Evolutionary conservation across 2,113 vertebrate genomes (phyloP), one percentile per base, ranked within the genome.

Genomic region (Protobothrops flavoviridis): DNA sequence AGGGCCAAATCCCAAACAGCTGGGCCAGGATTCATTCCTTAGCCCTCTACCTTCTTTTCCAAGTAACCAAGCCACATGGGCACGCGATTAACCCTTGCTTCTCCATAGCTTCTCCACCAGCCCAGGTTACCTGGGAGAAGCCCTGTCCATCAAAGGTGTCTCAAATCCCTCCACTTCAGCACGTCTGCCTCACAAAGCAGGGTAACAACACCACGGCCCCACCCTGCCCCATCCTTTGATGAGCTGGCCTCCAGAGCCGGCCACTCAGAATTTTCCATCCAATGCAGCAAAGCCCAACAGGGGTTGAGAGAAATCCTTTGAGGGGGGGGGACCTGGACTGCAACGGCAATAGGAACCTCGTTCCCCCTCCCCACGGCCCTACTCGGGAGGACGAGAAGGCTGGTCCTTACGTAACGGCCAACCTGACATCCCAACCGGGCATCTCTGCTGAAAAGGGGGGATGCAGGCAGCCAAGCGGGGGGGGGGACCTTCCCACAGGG

Each of bases 351-450:
- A 24, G 87, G 87, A 20, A 50, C 4, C 3, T 13, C 26, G 1
- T 15, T 4, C 0, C n/a, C 10, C 1, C 21, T 45, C 26, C 1
- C 1, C 52, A 26, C 11, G 29, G 43, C 64, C 33, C 50, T n/a
- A 29, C 3, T 3, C n/a, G 29, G 24, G 17, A n/a, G 24, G 10
- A 33, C 26, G 23, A 89, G 90, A 90, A 87, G 50, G 92, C 85
- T 69, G 90, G 94, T 91, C 61, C 93, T 97, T 96, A 96, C 90
- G 92, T 96, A 97, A 97, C 94, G 93, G 93, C 85, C 59, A 52
- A 87, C 81, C 29, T 56, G 26, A 90, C 92, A 95, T 94, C 94
- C 15, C n/a, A 81, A 81, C 5, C 93, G 24, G 91, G 94, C 94
- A 95, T 95, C 59, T 90, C 81, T 88, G 33, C 86, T 57, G 33